Evolutionary conservation across 53 echinoderm and acorn worm genomes (phyloP).

Genomic region (Paelopatides confundens): DNA sequence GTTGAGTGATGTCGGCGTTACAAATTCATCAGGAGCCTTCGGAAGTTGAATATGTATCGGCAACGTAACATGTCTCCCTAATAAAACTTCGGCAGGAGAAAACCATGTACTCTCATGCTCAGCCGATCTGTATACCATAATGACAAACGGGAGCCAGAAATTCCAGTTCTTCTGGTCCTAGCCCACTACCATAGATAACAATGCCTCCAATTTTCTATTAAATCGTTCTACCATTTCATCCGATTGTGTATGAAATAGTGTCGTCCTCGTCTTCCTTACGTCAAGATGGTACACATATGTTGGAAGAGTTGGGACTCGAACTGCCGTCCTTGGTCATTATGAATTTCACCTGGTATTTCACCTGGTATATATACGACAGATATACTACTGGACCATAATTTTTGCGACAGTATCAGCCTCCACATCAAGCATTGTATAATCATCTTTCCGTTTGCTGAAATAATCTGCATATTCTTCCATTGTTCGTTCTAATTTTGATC

Average conservation of each 20-base stretch:
- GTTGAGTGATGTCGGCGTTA: too few relatives aligned
- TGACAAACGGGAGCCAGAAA: slow-evolving; percentile 48
- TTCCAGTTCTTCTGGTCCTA: background rate
- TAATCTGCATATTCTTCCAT: slow-evolving; percentile 40
- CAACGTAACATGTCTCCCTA: slow-evolving; percentile 55
- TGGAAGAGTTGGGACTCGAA: slow-evolving; percentile 50
- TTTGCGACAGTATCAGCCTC: slow-evolving; percentile 49
- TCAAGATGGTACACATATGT: slow-evolving; percentile 35
- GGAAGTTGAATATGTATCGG: slow-evolving; percentile 36
- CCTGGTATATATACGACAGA: slow-evolving; percentile 60
- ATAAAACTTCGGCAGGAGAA: slow-evolving; percentile 61
- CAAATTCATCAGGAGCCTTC: background rate
- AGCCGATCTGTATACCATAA: slow-evolving; percentile 60
- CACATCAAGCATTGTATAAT: slow-evolving; percentile 36
- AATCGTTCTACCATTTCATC: slow-evolving; percentile 36
- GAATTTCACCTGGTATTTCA: slow-evolving; percentile 35
- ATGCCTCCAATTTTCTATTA: background rate
- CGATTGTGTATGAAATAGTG: background rate
- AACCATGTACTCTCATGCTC: slow-evolving; percentile 60
- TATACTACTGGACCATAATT: slow-evolving; percentile 42
- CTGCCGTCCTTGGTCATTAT: slow-evolving; percentile 55
- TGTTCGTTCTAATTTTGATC: background rate
- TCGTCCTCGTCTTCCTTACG: slow-evolving; percentile 18
- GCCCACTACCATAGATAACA: background rate
- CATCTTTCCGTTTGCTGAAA: slow-evolving; percentile 66